Percentiles rank a stretch among this genome's conserved stretches.
Conservation (phyloP, 2,113 vertebrate genomes). For the Esox niger region DNA sequence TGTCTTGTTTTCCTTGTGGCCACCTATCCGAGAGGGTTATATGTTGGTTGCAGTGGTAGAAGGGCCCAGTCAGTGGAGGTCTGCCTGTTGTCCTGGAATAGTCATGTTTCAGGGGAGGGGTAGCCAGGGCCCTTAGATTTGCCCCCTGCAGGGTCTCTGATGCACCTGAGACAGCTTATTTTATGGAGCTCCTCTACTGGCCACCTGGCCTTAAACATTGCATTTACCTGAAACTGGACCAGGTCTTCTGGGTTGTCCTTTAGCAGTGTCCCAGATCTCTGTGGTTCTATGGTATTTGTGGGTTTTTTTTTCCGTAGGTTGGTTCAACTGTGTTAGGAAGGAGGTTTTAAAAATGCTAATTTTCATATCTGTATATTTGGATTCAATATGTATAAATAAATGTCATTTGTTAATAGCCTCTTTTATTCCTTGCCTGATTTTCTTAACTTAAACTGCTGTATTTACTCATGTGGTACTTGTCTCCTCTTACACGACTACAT, state of each 20-base stretch:
- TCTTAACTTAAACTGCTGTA: not conserved
- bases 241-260: conserved; percentile 61
- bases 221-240: conserved; percentile 64
- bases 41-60: not conserved
- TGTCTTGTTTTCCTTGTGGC: not conserved
- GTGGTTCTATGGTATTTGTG: conserved; percentile 30
- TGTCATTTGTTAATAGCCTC: conserved; percentile 52
- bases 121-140: conserved; percentile 58
- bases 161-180: conserved; percentile 62
- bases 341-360: conserved; percentile 55
- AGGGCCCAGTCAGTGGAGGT: not conserved
- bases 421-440: conserved; percentile 15
- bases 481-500: not conserved
- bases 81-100: conserved; percentile 39
- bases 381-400: conserved; percentile 66
- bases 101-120: conserved; percentile 64
- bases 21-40: not conserved
- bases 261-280: conserved; percentile 54
- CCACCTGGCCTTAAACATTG: conserved; percentile 49
- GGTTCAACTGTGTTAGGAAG: conserved; percentile 35
- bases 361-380: conserved; percentile 69
- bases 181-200: conserved; percentile 69
- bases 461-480: not conserved
- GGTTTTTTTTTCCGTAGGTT: conserved; percentile 20
- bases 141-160: conserved; percentile 59